Evolutionary conservation across 2,888 invertebrate genomes (phyloP), one percentile per base, ranked within the genome.

Genomic region (Lacanobia wlatinum): DNA sequence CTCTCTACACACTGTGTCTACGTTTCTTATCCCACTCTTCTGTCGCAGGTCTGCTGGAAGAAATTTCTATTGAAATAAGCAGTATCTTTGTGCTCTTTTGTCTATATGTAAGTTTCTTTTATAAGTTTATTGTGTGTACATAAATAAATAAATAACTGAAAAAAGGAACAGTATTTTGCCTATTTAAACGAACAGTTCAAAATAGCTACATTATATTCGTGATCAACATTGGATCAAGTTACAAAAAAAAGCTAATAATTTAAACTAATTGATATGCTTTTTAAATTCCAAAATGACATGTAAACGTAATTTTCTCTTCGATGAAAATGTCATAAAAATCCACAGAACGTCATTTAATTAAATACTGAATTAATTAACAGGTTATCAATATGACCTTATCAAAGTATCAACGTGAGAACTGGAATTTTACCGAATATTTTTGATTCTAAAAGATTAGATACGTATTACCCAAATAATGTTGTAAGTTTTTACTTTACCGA

Each of bases 381-480:
- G 55, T 59, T 52, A 68, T 80, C 21, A 65, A 46, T 46, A 58
- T 38, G 28, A 66, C 43, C 43, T 56, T 61, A 64, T 67, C 28
- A 23, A 61, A 58, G 23, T 28, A 56, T 69, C 10, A 40, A 73
- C 52, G 68, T 73, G 50, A 69, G 50, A 82, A 73, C 59, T 66
- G 61, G 68, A 40, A 59, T 68, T 28, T 61, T 50, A 66, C 16
- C 28, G 52, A 61, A 28, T 34, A 9, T 48, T 18, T 52, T 62
- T 28, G 52, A 68, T 68, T 53, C 53, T 43, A 23, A 38, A 28
- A 65, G 72, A 82, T 79, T 21, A 70, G 78, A 82, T 73, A 14
- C 28, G 5, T 60, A 60, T 55, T 28, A 48, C 12, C 4, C 23
- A 48, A 38, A 58, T 46, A 34, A 62, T 60, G 50, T 53, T 50